phyloP scores from a whole-genome alignment of 2,797 vertebrate genomes.

The Glossophaga mutica region DNA sequence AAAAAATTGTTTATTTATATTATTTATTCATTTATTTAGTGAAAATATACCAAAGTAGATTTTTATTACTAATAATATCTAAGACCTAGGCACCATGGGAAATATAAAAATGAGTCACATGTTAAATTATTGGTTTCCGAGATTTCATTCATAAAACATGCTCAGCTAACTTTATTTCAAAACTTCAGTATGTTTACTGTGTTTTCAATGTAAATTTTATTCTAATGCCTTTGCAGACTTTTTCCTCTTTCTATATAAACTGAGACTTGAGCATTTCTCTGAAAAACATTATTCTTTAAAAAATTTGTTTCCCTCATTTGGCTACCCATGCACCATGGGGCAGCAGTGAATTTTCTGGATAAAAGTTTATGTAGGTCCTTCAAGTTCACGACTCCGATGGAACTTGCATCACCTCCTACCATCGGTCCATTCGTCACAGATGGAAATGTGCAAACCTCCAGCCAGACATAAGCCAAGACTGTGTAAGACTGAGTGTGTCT shows the following conservation, averaged over 20 bases:
- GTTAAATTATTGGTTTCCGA: neutral
- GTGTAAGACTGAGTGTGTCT: slow-evolving; percentile 42
- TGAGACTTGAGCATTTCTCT: neutral
- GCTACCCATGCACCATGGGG: neutral
- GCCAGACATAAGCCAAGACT: slow-evolving; percentile 11
- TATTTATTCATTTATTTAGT: neutral
- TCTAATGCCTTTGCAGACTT: neutral
- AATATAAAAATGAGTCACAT: neutral
- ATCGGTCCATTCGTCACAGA: neutral
- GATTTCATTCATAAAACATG: neutral
- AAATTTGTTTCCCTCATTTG: neutral
- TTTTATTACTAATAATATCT: neutral
- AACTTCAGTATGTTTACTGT: neutral
- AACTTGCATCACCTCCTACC: neutral
- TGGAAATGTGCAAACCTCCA: slow-evolving; percentile 20
- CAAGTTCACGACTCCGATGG: neutral
- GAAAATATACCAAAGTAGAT: neutral
- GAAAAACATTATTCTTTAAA: neutral
- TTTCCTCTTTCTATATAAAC: neutral
- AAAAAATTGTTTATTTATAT: neutral
- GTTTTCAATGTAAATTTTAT: neutral
- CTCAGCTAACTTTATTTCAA: neutral
- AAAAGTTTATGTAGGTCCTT: slow-evolving; percentile 19
- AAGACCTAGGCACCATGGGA: neutral
- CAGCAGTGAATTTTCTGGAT: slow-evolving; percentile 39